Conservation (phyloP, 2,113 vertebrate species). For the Coryphaenoides rupestris region DNA sequence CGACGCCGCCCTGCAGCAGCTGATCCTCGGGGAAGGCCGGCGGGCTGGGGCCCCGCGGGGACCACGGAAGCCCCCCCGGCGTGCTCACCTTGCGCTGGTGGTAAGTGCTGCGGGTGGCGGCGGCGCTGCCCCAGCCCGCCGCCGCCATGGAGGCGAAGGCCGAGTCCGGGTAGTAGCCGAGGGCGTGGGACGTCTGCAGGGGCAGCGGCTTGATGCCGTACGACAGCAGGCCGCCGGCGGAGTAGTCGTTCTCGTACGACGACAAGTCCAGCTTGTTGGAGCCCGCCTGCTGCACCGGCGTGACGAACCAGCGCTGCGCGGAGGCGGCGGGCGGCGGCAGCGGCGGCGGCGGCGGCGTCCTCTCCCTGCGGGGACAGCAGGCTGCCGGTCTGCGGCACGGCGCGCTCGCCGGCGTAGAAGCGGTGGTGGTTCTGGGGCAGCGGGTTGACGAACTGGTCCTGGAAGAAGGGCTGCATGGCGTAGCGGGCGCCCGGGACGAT, state of each 20-base stretch:
- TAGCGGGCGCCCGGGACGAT: conserved; percentile 96
- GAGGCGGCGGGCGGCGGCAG: conserved; percentile 75
- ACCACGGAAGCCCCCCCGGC: conserved; percentile 91
- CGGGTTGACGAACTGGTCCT: conserved; percentile 98
- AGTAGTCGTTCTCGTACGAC: conserved; percentile 93
- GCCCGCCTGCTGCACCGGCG: conserved; percentile 86
- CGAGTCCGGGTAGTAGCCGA: conserved; percentile 94
- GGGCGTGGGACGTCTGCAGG: conserved; percentile 90
- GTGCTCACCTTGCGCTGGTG: conserved; percentile 92
- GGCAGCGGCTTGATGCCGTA: conserved; percentile 96
- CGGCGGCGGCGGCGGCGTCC: conserved; percentile 78
- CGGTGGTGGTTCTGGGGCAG: conserved; percentile 92
- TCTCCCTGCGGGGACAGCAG: conserved; percentile 90
- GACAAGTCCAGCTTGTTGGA: conserved; percentile 91
- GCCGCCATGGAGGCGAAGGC: conserved; percentile 92
- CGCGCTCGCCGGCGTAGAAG: conserved; percentile 90
- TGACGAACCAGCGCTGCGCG: conserved; percentile 95
- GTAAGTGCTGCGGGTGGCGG: conserved; percentile 88
- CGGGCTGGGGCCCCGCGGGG: conserved; percentile 90
- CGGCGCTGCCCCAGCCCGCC: conserved; percentile 86
- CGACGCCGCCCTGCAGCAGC: conserved; percentile 82
- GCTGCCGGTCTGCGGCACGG: conserved; percentile 93
- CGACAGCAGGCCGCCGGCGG: conserved; percentile 88
- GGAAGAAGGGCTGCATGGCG: conserved; percentile 95
- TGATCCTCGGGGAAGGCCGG: conserved; percentile 88